A percentile compares a stretch with the other conserved stretches of the same genome.
These are phyloP conservation scores for Muricea muricata DNA, from an alignment of 92 coral and sea anemone species.

Conservation along the genomic window DNA sequence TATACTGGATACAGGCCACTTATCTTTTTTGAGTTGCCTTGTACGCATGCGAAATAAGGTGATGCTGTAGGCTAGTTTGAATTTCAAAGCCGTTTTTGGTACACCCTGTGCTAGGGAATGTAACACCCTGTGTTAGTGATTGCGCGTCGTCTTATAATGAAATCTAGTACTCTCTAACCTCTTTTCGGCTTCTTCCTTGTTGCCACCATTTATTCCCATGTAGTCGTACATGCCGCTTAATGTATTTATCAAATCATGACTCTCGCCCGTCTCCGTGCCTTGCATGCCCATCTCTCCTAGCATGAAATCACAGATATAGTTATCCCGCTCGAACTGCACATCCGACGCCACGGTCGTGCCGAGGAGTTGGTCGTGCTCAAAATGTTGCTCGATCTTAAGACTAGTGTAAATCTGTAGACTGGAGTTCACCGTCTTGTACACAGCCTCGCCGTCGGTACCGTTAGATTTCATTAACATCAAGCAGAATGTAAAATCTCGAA, in stretches of 20 bases:
- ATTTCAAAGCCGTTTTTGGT: too few relatives aligned
- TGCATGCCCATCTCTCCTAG: constrained; percentile 39
- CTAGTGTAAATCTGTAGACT: constrained; percentile 43
- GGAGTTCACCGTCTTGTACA: constrained; percentile 32
- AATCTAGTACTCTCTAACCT: background rate
- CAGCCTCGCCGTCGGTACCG: constrained; percentile 36
- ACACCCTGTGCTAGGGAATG: too few relatives aligned
- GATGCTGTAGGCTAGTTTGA: too few relatives aligned
- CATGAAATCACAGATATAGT: constrained; percentile 38
- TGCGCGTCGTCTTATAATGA: too few relatives aligned
- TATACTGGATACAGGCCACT: too few relatives aligned
- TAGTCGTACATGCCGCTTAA: background rate
- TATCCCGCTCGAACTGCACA: constrained; percentile 37
- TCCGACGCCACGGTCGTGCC: constrained; percentile 46
- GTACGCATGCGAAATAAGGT: too few relatives aligned
- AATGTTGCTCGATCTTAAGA: constrained; percentile 32
- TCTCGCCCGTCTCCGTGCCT: constrained; percentile 22
- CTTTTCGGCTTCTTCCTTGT: background rate
- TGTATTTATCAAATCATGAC: constrained; percentile 15
- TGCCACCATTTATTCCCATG: background rate
- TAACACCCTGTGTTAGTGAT: too few relatives aligned
- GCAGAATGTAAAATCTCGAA: constrained; percentile 40
- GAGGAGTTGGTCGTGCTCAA: constrained; percentile 39
- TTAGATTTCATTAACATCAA: constrained; percentile 35
- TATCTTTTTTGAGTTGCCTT: too few relatives aligned